A percentile compares a stretch with the other conserved stretches of the same genome.
These are phyloP conservation scores for Larimichthys polyactis DNA, from an alignment of 2,113 vertebrate genomes.

Conservation along the genomic window DNA sequence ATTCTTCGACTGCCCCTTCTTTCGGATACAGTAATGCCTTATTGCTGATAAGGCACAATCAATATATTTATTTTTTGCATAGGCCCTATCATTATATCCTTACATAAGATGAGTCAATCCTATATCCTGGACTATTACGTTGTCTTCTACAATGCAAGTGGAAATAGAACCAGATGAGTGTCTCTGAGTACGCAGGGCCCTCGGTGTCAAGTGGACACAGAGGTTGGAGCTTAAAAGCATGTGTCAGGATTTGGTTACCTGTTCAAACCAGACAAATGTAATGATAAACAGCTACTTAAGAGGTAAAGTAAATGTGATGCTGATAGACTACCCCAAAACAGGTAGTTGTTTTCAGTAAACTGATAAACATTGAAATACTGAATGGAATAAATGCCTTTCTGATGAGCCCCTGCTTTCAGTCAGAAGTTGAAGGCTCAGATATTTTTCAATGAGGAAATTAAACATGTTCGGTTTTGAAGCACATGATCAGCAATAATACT, in stretches of 20 bases:
- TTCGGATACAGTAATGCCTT: constrained; percentile 10
- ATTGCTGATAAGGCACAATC: constrained; percentile 37
- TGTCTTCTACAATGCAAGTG: constrained; percentile 69
- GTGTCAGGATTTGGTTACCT: constrained; percentile 78
- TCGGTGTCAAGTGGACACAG: constrained; percentile 80
- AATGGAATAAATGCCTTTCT: background rate
- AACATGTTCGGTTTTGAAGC: constrained; percentile 29
- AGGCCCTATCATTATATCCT: constrained; percentile 32
- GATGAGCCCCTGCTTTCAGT: background rate
- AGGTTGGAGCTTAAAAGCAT: constrained; percentile 68
- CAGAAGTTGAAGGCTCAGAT: background rate
- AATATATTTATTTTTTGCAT: constrained; percentile 53
- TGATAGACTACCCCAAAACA: constrained; percentile 5
- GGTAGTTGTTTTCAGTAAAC: background rate
- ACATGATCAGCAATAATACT: constrained; percentile 53
- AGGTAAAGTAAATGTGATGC: constrained; percentile 43
- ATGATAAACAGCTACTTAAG: constrained; percentile 64
- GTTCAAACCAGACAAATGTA: constrained; percentile 70
- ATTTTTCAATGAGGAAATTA: constrained; percentile 31
- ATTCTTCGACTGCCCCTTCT: constrained; percentile 11
- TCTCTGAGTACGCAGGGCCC: constrained; percentile 61
- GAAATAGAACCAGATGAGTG: constrained; percentile 74
- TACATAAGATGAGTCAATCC: constrained; percentile 56
- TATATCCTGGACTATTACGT: constrained; percentile 37
- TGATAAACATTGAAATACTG: background rate